phyloP scores from a whole-genome alignment of 2,888 invertebrate genomes.

The Acrobasis consociella region DNA sequence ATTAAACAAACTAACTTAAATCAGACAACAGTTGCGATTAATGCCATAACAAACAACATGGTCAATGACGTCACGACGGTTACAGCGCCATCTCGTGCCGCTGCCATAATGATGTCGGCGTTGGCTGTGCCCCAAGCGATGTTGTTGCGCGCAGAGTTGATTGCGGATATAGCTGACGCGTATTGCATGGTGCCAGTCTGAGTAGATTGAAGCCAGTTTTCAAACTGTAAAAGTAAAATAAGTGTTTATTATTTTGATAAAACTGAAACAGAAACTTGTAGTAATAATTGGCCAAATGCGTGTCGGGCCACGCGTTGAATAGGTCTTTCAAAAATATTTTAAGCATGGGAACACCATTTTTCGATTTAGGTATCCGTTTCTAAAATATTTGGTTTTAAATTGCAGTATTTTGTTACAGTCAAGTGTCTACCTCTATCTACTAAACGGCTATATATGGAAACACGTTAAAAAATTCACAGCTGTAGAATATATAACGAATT shows the following conservation, averaged over 20 bases:
- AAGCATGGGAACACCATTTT: no score
- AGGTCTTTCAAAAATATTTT: no score
- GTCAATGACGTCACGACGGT: conserved; percentile 44
- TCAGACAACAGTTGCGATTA: conserved; percentile 37
- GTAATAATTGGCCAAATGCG: no score
- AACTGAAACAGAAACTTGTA: no score
- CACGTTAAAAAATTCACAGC: no score
- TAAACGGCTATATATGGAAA: no score
- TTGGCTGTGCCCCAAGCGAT: conserved; percentile 66
- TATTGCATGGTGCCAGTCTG: conserved; percentile 53
- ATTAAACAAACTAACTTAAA: not conserved
- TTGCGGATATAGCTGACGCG: conserved; percentile 50
- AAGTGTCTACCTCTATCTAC: no score
- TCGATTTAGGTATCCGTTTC: no score
- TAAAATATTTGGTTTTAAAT: no score
- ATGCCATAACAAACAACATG: conserved; percentile 39
- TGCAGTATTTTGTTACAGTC: no score
- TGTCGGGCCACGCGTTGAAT: no score
- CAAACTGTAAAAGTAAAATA: conserved; percentile 50
- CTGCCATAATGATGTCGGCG: conserved; percentile 54
- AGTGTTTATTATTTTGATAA: not conserved
- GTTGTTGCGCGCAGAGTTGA: conserved; percentile 57
- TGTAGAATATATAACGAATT: no score
- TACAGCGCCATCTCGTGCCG: conserved; percentile 52
- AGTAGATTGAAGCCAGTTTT: conserved; percentile 59